These are phyloP conservation scores for Carduelis carduelis DNA, from an alignment of 2,797 vertebrate species.

Conservation along the genomic window DNA sequence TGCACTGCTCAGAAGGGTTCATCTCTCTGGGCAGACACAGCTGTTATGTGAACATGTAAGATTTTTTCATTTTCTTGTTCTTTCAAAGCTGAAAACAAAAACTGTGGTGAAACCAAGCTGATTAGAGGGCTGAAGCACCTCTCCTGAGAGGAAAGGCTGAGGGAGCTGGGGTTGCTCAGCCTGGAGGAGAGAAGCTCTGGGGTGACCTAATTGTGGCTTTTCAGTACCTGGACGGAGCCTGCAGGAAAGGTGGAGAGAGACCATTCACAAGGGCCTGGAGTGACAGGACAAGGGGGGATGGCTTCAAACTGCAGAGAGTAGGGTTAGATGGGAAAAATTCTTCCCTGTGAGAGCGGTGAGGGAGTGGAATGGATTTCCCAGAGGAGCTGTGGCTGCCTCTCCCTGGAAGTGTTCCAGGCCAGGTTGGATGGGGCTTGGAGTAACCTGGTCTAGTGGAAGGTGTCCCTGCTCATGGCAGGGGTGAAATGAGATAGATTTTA, in stretches of 20 bases:
- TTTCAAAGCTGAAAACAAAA: background rate
- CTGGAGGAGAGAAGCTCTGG: background rate
- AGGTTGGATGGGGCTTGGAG: background rate
- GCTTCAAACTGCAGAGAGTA: background rate
- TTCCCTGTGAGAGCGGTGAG: background rate
- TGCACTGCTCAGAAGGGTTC: background rate
- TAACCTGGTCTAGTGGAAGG: background rate
- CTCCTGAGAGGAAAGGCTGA: background rate
- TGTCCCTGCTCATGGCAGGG: background rate
- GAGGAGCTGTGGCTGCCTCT: background rate
- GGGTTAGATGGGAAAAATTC: background rate
- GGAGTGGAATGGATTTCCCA: background rate
- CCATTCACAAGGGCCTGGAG: background rate
- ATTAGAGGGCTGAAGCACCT: background rate
- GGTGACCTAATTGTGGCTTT: background rate
- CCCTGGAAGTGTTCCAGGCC: background rate
- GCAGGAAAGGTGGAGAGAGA: background rate
- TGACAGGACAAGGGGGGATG: background rate
- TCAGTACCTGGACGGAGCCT: background rate
- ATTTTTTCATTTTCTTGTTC: background rate
- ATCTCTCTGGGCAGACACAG: background rate
- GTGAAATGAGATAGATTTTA: background rate
- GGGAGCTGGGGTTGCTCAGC: background rate
- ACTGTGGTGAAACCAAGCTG: background rate
- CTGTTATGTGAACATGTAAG: fast-evolving